These are phyloP conservation scores for Mustelus asterias DNA, from an alignment of 2,113 vertebrate genomes.

Conservation along the genomic window DNA sequence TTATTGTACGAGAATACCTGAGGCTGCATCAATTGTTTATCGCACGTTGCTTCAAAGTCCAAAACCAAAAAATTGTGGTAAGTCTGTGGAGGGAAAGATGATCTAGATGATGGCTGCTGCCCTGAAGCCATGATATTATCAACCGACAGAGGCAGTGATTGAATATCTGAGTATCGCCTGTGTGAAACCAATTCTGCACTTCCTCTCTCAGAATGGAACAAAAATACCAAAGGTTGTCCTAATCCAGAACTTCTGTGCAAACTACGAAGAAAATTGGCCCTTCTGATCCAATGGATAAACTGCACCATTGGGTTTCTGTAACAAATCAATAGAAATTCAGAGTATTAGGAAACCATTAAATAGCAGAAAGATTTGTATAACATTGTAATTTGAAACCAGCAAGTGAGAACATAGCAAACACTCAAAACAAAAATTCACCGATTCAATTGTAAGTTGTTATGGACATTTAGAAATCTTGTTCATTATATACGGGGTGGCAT, in stretches of 20 bases:
- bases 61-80: slow-evolving; percentile 80
- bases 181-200: not conserved
- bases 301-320: slow-evolving; percentile 31
- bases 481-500: not conserved
- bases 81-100: slow-evolving; percentile 71
- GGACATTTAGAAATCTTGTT: not conserved
- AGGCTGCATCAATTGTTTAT: slow-evolving; percentile 74
- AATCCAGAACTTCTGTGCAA: slow-evolving; percentile 12
- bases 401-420: not conserved
- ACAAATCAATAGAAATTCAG: slow-evolving; percentile 18
- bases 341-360: not conserved
- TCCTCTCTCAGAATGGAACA: not conserved
- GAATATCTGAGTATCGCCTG: not conserved
- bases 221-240: not conserved
- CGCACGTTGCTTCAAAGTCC: slow-evolving; percentile 76
- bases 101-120: not conserved
- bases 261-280: not conserved
- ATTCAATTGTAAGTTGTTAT: not conserved
- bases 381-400: not conserved
- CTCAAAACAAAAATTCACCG: not conserved
- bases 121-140: slow-evolving; percentile 28
- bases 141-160: not conserved
- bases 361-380: not conserved
- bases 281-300: slow-evolving; percentile 20
- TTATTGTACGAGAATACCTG: slow-evolving; percentile 54